Conservation (phyloP, 2,113 vertebrate species). For the Corythaixoides concolor region DNA sequence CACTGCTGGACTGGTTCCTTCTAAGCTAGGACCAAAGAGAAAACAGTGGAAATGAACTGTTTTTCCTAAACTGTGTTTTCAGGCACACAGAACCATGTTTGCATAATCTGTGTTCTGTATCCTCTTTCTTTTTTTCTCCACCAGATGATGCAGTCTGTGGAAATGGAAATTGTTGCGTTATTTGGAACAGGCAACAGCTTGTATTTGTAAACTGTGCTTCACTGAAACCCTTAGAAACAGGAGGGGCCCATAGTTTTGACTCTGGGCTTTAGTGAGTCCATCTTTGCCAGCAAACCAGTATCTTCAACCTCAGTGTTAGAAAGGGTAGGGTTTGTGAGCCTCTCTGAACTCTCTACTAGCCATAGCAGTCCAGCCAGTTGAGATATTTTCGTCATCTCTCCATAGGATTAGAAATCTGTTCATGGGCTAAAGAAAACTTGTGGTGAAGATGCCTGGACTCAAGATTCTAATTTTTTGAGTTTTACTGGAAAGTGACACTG, state of each 20-base stretch:
- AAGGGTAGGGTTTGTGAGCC: background rate
- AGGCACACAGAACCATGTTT: background rate
- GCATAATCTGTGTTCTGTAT: background rate
- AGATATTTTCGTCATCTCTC: background rate
- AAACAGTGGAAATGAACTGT: background rate
- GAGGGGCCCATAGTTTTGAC: background rate
- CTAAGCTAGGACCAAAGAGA: background rate
- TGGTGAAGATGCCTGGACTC: background rate
- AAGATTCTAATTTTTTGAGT: background rate
- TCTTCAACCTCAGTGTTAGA: background rate
- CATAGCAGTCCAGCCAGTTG: background rate
- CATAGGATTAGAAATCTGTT: background rate
- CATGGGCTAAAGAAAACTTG: background rate
- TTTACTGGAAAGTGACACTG: background rate
- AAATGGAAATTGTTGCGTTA: background rate
- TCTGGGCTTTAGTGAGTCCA: background rate
- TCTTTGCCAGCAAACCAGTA: background rate
- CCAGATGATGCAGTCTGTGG: background rate
- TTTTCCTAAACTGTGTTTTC: background rate
- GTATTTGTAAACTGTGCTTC: background rate
- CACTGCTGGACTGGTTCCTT: background rate
- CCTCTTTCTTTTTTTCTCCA: background rate
- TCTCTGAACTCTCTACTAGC: background rate
- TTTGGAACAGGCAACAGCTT: background rate
- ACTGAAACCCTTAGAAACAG: background rate